A percentile compares a stretch with the other conserved stretches of the same genome.
These are phyloP conservation scores for Chascanopsetta lugubris DNA, from an alignment of 2,113 vertebrate species.

Conservation along the genomic window DNA sequence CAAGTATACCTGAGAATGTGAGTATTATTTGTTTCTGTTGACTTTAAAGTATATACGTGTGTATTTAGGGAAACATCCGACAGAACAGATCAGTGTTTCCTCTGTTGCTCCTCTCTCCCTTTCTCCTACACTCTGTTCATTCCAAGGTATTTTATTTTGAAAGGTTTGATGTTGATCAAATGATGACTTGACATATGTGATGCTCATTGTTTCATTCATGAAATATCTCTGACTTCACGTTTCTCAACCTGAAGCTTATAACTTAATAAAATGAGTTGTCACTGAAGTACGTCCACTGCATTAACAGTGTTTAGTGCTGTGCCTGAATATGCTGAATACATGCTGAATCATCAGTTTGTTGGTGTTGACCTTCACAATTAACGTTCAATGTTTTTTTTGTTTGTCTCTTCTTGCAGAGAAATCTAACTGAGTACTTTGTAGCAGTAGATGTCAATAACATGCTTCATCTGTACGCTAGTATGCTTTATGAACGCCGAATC, in stretches of 20 bases:
- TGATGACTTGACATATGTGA: too few species aligned
- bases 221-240: background rate
- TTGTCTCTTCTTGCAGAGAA: conserved; percentile 86
- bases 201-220: background rate
- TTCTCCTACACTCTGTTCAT: too few species aligned
- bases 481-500: conserved; percentile 95
- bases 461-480: conserved; percentile 97
- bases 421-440: conserved; percentile 98
- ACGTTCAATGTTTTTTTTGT: conserved; percentile 16
- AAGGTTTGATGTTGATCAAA: background rate
- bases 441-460: conserved; percentile 99
- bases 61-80: too few species aligned
- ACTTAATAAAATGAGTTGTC: background rate
- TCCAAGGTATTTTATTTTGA: too few species aligned
- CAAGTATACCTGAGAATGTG: conserved; percentile 98
- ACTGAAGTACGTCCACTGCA: too few species aligned
- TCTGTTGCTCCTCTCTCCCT: too few species aligned
- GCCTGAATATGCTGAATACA: background rate
- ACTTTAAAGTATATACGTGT: too few species aligned
- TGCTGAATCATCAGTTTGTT: background rate
- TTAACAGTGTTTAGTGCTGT: background rate
- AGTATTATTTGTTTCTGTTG: conserved; percentile 79
- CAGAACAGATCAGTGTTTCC: too few species aligned
- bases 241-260: background rate
- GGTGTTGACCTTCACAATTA: conserved; percentile 24